Base-by-base conservation (phyloP, 2,888 invertebrate species). In the Leptogaster cylindrica region DNA sequence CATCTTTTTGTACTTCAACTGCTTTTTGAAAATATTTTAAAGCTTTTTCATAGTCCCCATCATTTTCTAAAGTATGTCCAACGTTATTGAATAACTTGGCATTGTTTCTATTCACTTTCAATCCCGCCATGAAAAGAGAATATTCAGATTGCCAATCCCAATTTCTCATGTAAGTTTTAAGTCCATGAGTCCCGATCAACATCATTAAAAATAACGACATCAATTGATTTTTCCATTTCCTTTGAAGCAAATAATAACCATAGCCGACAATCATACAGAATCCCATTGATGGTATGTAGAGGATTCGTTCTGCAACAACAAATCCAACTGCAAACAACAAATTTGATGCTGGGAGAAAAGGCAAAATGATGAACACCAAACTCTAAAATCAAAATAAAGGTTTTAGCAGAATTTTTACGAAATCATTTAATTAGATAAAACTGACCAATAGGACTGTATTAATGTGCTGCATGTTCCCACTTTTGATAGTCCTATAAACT, bases 211-310 rank as follows among this genome's bases (percentile, higher is more conserved):
- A 66, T 1, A 63, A 31, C 2, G 16, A 31, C 12, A 31, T 12
- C 10, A 63, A 6, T 46, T 46, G 41, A 88, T 86, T 61, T 12
- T 58, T 58, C 8, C 12, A 39, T 8, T 10, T 12, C 12, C 27
- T 58, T 41, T 86, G 84, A 25, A 91, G 76, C 68, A 89, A 82
- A 71, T 88, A 85, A 88, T 88, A 94, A 31, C 95, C 95, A 75
- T 93, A 93, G 2, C 93, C 95, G 2, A 96, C 87, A 18, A 97
- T 84, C 80, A 97, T 87, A 77, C 96, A 97, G 84, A 93, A 96
- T 61, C 97, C 97, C 95, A 97, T 96, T 10, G 96, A 96, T 0
- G 97, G 97, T 84, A 95, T 94, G 82, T 97, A 97, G 3, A 97
- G 86, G 48, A 97, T 91, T 72, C 97, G 84, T 82, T 97, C 97